Evolutionary conservation across 2,888 invertebrate species (phyloP).

Genomic region (Crossocerus cetratus): DNA sequence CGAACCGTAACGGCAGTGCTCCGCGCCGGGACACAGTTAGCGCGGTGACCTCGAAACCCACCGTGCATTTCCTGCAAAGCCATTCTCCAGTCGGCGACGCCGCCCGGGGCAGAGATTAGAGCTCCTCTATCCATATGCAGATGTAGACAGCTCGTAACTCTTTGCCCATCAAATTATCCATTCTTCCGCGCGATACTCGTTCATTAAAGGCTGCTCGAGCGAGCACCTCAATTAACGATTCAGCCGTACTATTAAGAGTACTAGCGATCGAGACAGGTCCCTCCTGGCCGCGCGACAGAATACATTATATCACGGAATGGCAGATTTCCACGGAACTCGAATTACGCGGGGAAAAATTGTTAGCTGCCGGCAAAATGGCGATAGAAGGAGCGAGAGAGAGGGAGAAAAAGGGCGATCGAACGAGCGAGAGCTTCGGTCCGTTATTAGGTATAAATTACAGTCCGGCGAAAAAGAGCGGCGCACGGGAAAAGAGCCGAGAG

Average conservation of each 20-base stretch:
- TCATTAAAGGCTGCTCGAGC: no score
- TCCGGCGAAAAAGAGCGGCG: conserved; percentile 23
- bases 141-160: no score
- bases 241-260: conserved; percentile 10
- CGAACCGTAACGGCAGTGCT: no score
- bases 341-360: conserved; percentile 46
- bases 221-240: no score
- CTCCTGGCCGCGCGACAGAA: conserved; percentile 53
- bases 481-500: conserved; percentile 22
- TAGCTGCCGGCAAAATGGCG: conserved; percentile 35
- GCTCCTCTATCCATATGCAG: no score
- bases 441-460: conserved; percentile 62
- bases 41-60: not conserved
- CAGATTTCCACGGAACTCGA: conserved; percentile 49
- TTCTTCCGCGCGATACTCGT: no score
- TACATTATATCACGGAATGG: conserved; percentile 30
- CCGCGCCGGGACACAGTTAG: no score
- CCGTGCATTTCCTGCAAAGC: not conserved
- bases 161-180: no score
- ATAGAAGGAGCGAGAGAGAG: not conserved
- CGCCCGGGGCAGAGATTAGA: no score
- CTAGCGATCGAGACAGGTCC: conserved; percentile 16
- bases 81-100: not conserved
- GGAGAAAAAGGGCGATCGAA: no score
- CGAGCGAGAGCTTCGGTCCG: conserved; percentile 15